Evolutionary conservation across 1,140 invertebrate genomes (phyloP).

Genomic region (Venustaconcha ellipsiformis): DNA sequence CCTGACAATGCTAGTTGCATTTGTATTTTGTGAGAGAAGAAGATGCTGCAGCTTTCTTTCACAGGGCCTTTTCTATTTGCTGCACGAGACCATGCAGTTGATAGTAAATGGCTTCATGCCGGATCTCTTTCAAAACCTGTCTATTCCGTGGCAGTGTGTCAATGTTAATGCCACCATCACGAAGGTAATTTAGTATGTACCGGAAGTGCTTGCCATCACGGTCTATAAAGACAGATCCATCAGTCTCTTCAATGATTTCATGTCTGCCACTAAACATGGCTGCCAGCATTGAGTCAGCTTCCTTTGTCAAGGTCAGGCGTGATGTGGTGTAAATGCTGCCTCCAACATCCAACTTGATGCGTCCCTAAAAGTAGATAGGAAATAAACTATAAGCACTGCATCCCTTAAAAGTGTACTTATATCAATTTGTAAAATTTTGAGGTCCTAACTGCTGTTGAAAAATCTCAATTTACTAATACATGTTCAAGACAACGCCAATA

Average conservation of each 20-base stretch:
- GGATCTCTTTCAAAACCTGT: constrained; percentile 33
- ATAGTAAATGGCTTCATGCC: constrained; percentile 45
- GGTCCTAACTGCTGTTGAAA: too few relatives aligned
- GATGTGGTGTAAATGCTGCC: constrained; percentile 63
- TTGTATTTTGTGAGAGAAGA: too few relatives aligned
- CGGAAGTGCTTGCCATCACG: constrained; percentile 65
- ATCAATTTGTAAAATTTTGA: too few relatives aligned
- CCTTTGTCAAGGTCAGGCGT: constrained; percentile 52
- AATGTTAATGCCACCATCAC: constrained; percentile 35
- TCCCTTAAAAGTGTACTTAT: too few relatives aligned
- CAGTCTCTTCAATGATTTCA: constrained; percentile 52
- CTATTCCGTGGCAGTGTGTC: constrained; percentile 33
- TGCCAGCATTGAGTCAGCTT: constrained; percentile 64
- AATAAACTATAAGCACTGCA: too few relatives aligned
- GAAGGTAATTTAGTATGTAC: constrained; percentile 47
- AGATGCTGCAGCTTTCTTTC: too few relatives aligned
- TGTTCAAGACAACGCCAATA: too few relatives aligned
- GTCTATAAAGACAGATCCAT: constrained; percentile 64
- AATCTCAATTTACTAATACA: too few relatives aligned
- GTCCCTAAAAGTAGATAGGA: constrained; percentile 34
- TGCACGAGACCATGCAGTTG: constrained; percentile 37
- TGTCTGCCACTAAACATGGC: constrained; percentile 67
- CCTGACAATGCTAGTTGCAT: too few relatives aligned
- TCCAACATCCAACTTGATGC: constrained; percentile 63
- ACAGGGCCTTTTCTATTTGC: constrained; percentile 37